Evolutionary conservation across 1,140 invertebrate genomes (phyloP).

Genomic region (Platyscapa corneri): DNA sequence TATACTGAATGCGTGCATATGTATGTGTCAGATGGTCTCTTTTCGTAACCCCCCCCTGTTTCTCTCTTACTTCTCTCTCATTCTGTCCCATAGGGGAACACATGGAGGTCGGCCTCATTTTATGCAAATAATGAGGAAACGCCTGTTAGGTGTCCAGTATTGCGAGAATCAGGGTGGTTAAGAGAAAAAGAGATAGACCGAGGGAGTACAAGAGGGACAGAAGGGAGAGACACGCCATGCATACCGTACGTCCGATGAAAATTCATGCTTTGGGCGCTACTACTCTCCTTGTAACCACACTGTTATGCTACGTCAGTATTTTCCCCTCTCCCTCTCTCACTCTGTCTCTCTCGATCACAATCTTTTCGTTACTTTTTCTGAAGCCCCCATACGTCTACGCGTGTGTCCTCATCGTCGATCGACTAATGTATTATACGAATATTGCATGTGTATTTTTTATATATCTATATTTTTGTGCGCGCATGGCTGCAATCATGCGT

Average conservation of each 20-base stretch:
- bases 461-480: not conserved
- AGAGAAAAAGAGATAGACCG: slow-evolving; percentile 15
- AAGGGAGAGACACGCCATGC: slow-evolving; percentile 12
- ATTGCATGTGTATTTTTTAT: not conserved
- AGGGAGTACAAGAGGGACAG: slow-evolving; percentile 20
- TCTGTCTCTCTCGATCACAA: not conserved
- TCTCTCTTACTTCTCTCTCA: not conserved
- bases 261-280: slow-evolving; percentile 34
- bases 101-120: slow-evolving; percentile 55
- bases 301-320: not conserved
- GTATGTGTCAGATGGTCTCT: slow-evolving; percentile 40
- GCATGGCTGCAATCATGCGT: no score
- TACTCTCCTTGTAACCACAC: not conserved
- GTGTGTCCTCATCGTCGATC: not conserved
- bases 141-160: slow-evolving; percentile 58
- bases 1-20: slow-evolving; percentile 48
- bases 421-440: not conserved
- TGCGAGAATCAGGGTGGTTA: not conserved
- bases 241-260: slow-evolving; percentile 46
- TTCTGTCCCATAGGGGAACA: not conserved
- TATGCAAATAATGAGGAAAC: slow-evolving; percentile 63
- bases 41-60: not conserved
- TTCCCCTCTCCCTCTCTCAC: not conserved
- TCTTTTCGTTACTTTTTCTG: slow-evolving; percentile 1
- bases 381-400: not conserved